Evolutionary conservation across 2,113 vertebrate genomes (phyloP).

Genomic region (Pygathrix nemaeus): DNA sequence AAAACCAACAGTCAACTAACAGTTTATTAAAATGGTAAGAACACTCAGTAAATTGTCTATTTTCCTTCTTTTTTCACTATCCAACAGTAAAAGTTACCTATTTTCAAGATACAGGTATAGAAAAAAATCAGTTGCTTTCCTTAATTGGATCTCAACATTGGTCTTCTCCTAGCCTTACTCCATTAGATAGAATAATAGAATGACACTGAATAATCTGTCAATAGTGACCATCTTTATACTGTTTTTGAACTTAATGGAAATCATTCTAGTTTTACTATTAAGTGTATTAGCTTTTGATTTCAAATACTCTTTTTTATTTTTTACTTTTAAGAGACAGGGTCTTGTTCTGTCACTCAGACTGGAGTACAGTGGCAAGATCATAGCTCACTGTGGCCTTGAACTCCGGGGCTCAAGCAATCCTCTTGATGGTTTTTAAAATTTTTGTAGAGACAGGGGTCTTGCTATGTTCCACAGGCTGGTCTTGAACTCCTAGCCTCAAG

Average conservation of each 20-base stretch:
- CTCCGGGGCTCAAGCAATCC: no score
- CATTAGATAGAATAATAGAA: background rate
- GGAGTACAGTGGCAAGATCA: no score
- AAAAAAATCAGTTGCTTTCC: background rate
- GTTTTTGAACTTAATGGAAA: background rate
- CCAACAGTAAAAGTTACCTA: no score
- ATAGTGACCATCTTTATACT: background rate
- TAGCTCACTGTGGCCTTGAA: no score
- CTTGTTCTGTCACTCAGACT: no score
- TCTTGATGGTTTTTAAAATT: no score
- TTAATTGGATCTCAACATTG: background rate
- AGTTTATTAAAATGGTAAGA: background rate
- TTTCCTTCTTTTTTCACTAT: no score
- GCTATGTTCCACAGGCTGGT: no score
- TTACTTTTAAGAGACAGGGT: no score
- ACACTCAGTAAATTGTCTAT: background rate
- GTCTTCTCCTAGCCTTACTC: background rate
- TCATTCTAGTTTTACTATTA: background rate
- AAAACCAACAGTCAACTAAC: background rate
- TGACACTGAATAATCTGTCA: background rate
- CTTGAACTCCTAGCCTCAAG: no score
- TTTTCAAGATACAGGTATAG: background rate
- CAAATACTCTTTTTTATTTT: background rate
- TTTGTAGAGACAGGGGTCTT: no score
- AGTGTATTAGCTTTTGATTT: slow-evolving; percentile 27